phyloP scores from a whole-genome alignment of 2,113 vertebrate genomes.

The Anser cygnoides region DNA sequence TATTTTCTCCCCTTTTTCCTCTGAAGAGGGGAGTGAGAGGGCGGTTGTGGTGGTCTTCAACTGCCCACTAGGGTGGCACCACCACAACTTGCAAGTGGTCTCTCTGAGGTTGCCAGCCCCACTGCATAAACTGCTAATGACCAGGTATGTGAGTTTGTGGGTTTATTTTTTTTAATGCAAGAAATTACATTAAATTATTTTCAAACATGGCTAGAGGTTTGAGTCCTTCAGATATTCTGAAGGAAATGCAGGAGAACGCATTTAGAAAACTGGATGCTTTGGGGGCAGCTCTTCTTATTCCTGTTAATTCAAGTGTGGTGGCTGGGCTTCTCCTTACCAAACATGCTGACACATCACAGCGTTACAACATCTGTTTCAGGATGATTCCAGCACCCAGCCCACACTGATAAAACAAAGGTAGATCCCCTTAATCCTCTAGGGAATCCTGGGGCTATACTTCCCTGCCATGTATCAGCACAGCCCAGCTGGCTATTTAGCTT shows the following conservation, averaged over 20 bases:
- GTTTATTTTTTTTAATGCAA: background rate
- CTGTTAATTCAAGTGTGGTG: background rate
- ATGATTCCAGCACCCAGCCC: background rate
- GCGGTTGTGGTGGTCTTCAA: too few relatives aligned
- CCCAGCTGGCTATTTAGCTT: background rate
- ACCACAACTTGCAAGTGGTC: background rate
- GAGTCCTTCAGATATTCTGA: background rate
- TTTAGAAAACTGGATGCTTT: background rate
- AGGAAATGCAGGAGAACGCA: background rate
- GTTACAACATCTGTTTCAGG: background rate
- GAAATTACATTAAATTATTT: background rate
- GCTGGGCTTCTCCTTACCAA: background rate
- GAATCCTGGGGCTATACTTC: background rate
- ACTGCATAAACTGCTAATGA: background rate
- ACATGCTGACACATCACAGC: background rate
- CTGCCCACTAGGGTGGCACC: too few relatives aligned
- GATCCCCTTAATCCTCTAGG: background rate
- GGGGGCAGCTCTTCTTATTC: background rate
- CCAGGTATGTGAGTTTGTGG: rapidly evolving
- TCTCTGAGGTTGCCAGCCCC: background rate
- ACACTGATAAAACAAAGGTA: background rate
- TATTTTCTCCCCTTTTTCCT: too few relatives aligned
- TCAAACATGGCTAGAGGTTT: background rate
- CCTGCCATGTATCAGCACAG: background rate
- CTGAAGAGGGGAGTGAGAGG: too few relatives aligned